Conservation (phyloP, 1,140 invertebrate species). For the Pachyrhynchus sulphureomaculatus region DNA sequence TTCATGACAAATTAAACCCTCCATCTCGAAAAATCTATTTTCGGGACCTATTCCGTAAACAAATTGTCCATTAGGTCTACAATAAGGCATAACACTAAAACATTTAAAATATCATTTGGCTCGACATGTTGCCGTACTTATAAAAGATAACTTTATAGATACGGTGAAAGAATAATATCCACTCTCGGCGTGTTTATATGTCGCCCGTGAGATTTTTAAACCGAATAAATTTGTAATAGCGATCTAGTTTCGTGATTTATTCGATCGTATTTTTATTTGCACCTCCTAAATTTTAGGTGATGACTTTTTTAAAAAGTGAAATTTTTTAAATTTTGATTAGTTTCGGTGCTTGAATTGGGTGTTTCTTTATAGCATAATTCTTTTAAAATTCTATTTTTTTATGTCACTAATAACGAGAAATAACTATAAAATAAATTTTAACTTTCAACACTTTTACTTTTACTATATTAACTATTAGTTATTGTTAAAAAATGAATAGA, state of each 20-base stretch:
- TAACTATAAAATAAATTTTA: too few species aligned
- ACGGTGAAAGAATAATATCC: background rate
- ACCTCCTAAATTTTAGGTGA: background rate
- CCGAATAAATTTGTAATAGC: background rate
- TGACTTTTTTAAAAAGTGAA: too few species aligned
- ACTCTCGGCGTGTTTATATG: background rate
- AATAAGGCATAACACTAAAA: slow-evolving; percentile 6
- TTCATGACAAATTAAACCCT: slow-evolving; percentile 17
- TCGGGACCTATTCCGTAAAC: slow-evolving; percentile 10
- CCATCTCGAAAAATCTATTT: slow-evolving; percentile 12
- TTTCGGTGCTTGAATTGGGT: too few species aligned
- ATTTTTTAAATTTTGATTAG: too few species aligned
- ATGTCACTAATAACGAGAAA: too few species aligned
- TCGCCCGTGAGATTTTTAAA: background rate
- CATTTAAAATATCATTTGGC: background rate
- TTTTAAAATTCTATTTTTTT: too few species aligned
- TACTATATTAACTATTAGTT: too few species aligned
- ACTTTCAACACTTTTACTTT: too few species aligned
- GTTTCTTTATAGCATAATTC: too few species aligned
- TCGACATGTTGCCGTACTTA: background rate
- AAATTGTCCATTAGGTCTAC: slow-evolving; percentile 22
- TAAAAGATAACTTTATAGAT: background rate
- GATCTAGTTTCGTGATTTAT: slow-evolving; percentile 1
- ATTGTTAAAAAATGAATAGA: too few species aligned
- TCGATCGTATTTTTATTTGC: background rate